Evolutionary conservation across 2,888 invertebrate species (phyloP), one percentile per base, ranked within the genome.

Genomic region (Dendrolimus pini): DNA sequence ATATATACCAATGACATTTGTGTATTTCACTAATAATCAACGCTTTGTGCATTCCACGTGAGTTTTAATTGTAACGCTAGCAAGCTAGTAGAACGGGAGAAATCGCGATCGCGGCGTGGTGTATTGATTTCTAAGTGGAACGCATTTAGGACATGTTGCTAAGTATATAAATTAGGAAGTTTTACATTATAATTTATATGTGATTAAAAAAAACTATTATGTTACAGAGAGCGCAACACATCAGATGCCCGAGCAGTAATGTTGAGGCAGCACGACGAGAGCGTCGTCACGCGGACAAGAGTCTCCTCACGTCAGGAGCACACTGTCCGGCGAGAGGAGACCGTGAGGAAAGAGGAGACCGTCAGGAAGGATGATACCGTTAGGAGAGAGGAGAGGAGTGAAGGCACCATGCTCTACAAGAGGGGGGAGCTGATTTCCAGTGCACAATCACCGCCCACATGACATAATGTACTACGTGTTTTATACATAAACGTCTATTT

Each of bases 371-470:
- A 63, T 14, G 62, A 68, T 10, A 62, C 56, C 9, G 54, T 59
- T 41, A 71, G 67, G 58, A 73, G 66, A 67, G 75, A 75, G 54
- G 77, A 75, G 62, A 68, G 74, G 67, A 77, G 75, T 60, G 75
- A 68, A 62, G 71, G 69, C 62, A 85, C 89, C 61, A 92, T 93
- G 57, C 93, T 95, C 18, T 96, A 96, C 92, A 96, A 96, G 83
- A 89, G 96, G 62, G 93, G 95, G 61, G 96, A 96, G 82, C 88
- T 96, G 59, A 96, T 96, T 72, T 95, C 96, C 54, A 96, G 96
- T 83, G 95, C 95, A 61, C 93, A 92, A 56, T 75, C 82, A 57
- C 83, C 78, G 60, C 82, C 83, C 59, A 81, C 87, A 77, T 89
- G 89, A 89, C 85, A 72, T 61, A 72, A 73, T 79, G 71, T 72